phyloP scores from a whole-genome alignment of 2,113 vertebrate species.

The Cranoglanis bouderius region DNA sequence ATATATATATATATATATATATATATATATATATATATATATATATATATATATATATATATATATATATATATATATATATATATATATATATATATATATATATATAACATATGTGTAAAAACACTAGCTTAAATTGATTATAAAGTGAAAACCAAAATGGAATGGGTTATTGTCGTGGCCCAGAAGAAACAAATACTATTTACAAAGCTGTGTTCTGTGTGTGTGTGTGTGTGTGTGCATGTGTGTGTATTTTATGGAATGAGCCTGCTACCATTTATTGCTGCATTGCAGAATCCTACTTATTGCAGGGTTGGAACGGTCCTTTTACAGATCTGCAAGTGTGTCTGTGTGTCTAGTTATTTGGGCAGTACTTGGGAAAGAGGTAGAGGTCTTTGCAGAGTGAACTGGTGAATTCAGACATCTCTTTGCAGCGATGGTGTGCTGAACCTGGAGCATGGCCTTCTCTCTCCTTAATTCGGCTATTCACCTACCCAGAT shows the following conservation, averaged over 20 bases:
- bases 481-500: constrained; percentile 81
- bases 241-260: background rate
- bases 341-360: constrained; percentile 51
- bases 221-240: background rate
- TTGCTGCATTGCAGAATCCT: background rate
- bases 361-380: constrained; percentile 80
- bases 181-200: background rate
- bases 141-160: background rate
- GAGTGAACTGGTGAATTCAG: constrained; percentile 93
- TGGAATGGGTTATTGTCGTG: background rate
- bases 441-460: constrained; percentile 90
- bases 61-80: no score
- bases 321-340: background rate
- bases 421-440: constrained; percentile 99
- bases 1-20: no score
- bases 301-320: constrained; percentile 8
- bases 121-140: background rate
- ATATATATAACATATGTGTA: background rate
- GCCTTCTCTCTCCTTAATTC: constrained; percentile 91
- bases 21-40: no score
- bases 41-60: no score
- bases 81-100: no score
- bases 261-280: background rate
- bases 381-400: constrained; percentile 92
- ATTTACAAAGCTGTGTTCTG: background rate